phyloP scores from a whole-genome alignment of 2,888 invertebrate genomes.

The Eupithecia vulgata region DNA sequence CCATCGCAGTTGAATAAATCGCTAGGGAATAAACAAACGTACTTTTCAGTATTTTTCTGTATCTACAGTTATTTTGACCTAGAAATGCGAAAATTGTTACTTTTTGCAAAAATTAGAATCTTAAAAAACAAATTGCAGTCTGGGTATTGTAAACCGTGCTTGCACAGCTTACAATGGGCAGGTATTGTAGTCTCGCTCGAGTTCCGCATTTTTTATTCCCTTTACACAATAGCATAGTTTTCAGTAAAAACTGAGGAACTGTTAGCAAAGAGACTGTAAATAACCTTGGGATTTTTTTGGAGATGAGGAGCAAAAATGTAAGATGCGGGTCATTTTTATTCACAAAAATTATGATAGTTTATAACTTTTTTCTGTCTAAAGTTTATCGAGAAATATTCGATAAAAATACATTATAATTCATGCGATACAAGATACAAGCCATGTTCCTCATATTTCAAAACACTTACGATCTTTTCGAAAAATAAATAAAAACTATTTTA shows the following conservation, averaged over 20 bases:
- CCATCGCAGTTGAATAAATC: neutral
- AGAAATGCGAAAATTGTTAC: neutral
- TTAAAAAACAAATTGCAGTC: constrained; percentile 23
- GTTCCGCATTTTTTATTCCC: constrained; percentile 51
- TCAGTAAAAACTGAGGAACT: constrained; percentile 33
- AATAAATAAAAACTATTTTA: too few species aligned
- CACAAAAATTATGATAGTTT: too few species aligned
- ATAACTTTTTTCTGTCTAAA: too few species aligned
- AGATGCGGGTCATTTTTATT: too few species aligned
- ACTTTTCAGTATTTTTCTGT: neutral
- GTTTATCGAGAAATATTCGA: too few species aligned
- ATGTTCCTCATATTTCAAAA: too few species aligned
- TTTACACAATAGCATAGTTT: constrained; percentile 45
- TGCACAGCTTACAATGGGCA: constrained; percentile 45
- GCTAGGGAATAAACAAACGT: neutral
- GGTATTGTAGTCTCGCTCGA: constrained; percentile 48
- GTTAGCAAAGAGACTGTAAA: constrained; percentile 4
- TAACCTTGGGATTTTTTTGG: constrained; percentile 8
- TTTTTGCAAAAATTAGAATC: constrained; percentile 25
- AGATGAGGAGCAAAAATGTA: neutral
- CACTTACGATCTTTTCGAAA: too few species aligned
- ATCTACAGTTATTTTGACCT: neutral
- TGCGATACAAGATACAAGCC: too few species aligned
- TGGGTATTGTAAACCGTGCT: constrained; percentile 36
- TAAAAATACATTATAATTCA: too few species aligned